phyloP scores from a whole-genome alignment of 2,888 invertebrate genomes.

The Pollenia angustigena region DNA sequence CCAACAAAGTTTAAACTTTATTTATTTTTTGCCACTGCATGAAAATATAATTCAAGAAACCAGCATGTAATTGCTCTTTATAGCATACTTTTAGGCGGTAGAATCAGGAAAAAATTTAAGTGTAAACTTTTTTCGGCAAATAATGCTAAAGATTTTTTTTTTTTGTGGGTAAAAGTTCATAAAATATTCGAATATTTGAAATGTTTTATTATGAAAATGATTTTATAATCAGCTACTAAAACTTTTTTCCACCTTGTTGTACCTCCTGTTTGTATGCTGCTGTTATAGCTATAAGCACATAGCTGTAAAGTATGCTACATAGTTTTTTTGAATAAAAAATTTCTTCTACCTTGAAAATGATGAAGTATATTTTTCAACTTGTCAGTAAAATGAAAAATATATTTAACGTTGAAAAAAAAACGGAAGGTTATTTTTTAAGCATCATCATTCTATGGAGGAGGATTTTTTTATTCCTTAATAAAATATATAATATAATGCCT shows the following conservation, averaged over 20 bases:
- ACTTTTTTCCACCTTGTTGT: not conserved
- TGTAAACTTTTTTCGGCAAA: too few relatives aligned
- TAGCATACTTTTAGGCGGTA: not conserved
- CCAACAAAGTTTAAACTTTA: constrained; percentile 19
- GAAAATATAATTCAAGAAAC: not conserved
- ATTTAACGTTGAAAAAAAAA: constrained; percentile 3
- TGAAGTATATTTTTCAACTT: constrained; percentile 24
- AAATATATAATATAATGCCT: not conserved
- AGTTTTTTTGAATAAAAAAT: not conserved
- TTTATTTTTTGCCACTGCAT: constrained; percentile 1
- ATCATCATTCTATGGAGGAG: not conserved
- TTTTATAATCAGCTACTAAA: constrained; percentile 23
- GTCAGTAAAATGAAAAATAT: constrained; percentile 16
- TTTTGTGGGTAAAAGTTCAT: not conserved
- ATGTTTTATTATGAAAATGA: constrained; percentile 3
- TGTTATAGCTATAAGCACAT: not conserved
- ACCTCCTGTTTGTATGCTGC: not conserved
- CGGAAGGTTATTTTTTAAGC: constrained; percentile 2
- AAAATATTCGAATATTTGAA: constrained; percentile 13
- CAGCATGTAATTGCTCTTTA: constrained; percentile 9
- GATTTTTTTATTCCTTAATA: not conserved
- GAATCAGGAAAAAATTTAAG: not conserved
- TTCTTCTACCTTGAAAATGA: constrained; percentile 32
- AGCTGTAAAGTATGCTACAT: constrained; percentile 23
- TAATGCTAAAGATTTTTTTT: not conserved